A percentile compares a stretch with the other conserved stretches of the same genome.
phyloP scores from a whole-genome alignment of 2,888 invertebrate genomes.

The Troilus luridus region DNA sequence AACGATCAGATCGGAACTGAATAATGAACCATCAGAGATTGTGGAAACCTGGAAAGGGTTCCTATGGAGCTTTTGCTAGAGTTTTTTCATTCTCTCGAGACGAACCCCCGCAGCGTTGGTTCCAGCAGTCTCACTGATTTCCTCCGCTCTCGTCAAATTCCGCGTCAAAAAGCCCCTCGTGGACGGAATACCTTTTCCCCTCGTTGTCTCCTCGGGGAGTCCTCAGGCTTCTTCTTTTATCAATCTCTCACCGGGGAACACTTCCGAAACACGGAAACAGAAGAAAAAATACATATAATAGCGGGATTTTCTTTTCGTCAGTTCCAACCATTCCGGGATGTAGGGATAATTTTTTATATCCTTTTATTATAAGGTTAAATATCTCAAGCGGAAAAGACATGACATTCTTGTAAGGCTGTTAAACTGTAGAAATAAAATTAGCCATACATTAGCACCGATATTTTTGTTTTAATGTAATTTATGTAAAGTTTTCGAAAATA shows the following conservation, averaged over 20 bases:
- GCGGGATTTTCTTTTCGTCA: neutral
- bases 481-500: too few species aligned
- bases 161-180: neutral
- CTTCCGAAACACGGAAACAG: neutral
- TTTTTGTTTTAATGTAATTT: too few species aligned
- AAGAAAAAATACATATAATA: neutral
- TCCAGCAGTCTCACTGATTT: neutral
- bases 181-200: slow-evolving; percentile 33
- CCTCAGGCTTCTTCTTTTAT: neutral
- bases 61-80: slow-evolving; percentile 16
- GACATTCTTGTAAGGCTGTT: too few species aligned
- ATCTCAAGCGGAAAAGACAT: too few species aligned
- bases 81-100: neutral
- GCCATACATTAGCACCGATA: too few species aligned
- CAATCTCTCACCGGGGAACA: neutral
- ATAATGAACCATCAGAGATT: neutral
- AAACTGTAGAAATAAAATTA: too few species aligned
- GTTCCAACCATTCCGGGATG: neutral
- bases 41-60: neutral
- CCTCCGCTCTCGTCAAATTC: slow-evolving; percentile 25
- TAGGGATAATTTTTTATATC: neutral
- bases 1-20: neutral
- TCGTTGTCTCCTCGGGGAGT: slow-evolving; percentile 7
- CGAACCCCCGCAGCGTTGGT: neutral
- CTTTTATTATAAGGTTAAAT: neutral